Conservation (phyloP, 2,888 invertebrate species). For the Drosophila emarginata region DNA sequence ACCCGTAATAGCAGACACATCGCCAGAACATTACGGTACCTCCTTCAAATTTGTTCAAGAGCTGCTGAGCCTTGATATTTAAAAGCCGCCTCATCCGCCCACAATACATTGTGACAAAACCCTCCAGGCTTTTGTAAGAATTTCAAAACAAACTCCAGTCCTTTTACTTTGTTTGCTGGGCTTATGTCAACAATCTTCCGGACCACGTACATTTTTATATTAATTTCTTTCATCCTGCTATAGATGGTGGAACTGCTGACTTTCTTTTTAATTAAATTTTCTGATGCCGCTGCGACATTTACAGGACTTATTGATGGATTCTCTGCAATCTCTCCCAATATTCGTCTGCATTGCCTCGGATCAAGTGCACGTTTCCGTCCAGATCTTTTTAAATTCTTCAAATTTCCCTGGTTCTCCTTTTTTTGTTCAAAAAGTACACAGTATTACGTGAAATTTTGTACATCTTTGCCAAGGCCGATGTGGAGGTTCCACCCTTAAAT, state of each 20-base stretch:
- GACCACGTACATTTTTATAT: too few relatives aligned
- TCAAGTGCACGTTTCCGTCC: constrained; percentile 10
- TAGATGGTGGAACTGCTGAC: too few relatives aligned
- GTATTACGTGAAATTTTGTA: neutral
- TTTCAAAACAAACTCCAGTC: constrained; percentile 17
- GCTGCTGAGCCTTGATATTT: constrained; percentile 13
- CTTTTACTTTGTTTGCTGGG: constrained; percentile 13
- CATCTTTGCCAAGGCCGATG: neutral
- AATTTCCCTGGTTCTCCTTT: neutral
- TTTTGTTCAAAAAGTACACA: neutral
- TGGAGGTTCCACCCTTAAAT: neutral
- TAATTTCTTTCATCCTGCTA: constrained; percentile 15
- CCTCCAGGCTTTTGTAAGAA: too few relatives aligned
- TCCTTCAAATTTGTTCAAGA: constrained; percentile 10
- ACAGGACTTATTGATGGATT: constrained; percentile 10
- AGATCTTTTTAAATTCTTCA: neutral
- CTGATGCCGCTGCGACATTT: neutral
- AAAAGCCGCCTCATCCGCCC: constrained; percentile 15
- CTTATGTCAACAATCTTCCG: constrained; percentile 10
- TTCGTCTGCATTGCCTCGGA: constrained; percentile 7
- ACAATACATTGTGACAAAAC: too few relatives aligned
- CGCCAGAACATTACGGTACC: neutral
- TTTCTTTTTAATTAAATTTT: neutral
- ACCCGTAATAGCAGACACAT: neutral
- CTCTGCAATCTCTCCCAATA: neutral